Conservation (phyloP, 2,797 vertebrate genomes). For the Semaprochilodus insignis region DNA sequence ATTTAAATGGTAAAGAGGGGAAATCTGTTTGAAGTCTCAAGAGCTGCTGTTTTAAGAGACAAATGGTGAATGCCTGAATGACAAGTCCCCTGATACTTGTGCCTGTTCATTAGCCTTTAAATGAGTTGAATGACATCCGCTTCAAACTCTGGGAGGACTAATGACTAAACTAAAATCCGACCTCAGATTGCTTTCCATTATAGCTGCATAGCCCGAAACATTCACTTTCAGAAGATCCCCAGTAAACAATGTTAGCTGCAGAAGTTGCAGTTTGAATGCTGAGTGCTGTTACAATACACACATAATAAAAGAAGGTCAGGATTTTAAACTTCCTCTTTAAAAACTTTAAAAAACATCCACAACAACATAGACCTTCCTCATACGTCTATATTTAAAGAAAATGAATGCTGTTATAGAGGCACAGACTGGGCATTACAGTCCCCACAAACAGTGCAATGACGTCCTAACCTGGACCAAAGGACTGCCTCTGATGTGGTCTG, state of each 20-base stretch:
- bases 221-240: not conserved
- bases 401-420: not conserved
- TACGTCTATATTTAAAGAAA: slow-evolving; percentile 1
- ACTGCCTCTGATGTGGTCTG: not conserved
- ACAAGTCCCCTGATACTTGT: not conserved
- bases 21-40: too few relatives aligned
- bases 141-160: not conserved
- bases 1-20: too few relatives aligned
- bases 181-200: not conserved
- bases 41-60: too few relatives aligned
- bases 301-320: not conserved
- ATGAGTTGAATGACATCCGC: not conserved
- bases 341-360: not conserved
- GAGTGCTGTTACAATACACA: not conserved
- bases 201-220: not conserved
- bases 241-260: not conserved
- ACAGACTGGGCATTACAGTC: slow-evolving; percentile 16
- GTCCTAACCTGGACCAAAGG: slow-evolving; percentile 19
- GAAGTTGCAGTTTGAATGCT: not conserved
- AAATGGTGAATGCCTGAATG: not conserved
- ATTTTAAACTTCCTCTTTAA: slow-evolving; percentile 13
- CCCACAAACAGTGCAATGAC: slow-evolving; percentile 21
- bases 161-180: not conserved
- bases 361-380: not conserved
- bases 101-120: not conserved